Base-by-base conservation (phyloP, 2,113 vertebrate genomes). In the Neodon shergylaensis region DNA sequence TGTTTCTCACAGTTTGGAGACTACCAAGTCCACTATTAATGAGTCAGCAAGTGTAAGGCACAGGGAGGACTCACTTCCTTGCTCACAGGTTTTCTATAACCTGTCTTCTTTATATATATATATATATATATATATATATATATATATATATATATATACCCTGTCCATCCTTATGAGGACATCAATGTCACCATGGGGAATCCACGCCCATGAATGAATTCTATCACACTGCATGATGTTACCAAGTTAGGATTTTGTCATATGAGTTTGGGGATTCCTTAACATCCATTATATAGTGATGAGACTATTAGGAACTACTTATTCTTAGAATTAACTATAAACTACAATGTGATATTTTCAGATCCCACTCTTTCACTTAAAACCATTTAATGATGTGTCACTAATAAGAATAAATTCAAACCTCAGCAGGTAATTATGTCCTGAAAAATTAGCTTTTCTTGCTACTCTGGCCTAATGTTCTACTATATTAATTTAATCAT, bases 321-420 rank as follows among this genome's bases (percentile, higher is more conserved):
- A 39, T 33, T 31, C 28, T 93, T 93, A 68, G n/a, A 90, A 89
- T 72, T 82, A 63, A 58, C 68, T 84, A 90, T 90, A 39, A 86
- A 90, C 73, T 88, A 89, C 3, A 58, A 13, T 70, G 7, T 83
- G 22, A 44, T 52, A 0, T 93, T 86, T 90, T 49, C 31, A 94
- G 65, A 87, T 70, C 49, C 72, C 7, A 74, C 49, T 49, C 39
- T 91, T 54, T 91, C 94, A n/a, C 61, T 95, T 95, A 93, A 54
- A 91, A 95, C 76, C 2, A 39, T 91, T 95, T 76, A 86, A 12
- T 91, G 44, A 54, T 24, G 13, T 72, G 33, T 94, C 39, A 42
- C 31, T 89, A 94, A 91, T 13, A 97, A 90, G 54, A 90, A 54
- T 85, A 78, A 63, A 78, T 79, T 87, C 4, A 89, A 95, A 88